Conservation (phyloP, 2,113 vertebrate genomes). For the Lonchura striata region DNA sequence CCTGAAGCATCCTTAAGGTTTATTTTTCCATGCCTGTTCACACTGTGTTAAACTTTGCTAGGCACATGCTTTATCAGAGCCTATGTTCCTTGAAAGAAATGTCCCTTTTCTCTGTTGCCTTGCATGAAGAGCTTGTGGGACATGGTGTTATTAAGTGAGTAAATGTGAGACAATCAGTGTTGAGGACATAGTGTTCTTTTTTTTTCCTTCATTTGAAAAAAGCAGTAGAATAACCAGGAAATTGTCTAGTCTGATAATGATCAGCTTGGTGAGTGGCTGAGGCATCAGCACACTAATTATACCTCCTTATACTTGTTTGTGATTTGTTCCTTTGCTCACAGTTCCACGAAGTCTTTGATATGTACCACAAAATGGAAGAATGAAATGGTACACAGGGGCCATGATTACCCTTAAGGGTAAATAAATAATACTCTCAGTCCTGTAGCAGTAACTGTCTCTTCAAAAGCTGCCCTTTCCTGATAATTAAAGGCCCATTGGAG, state of each 20-base stretch:
- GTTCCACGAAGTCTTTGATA: neutral
- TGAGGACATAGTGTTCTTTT: neutral
- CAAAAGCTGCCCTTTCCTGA: neutral
- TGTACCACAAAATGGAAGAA: neutral
- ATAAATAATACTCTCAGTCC: slow-evolving; percentile 56
- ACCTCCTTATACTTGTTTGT: neutral
- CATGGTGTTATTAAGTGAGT: neutral
- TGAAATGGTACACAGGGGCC: neutral
- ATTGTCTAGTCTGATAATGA: neutral
- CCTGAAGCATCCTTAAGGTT: neutral
- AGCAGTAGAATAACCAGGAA: neutral
- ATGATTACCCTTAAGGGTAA: slow-evolving; percentile 50
- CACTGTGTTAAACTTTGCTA: neutral
- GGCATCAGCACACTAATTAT: neutral
- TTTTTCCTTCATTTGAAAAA: neutral
- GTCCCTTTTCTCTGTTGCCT: neutral
- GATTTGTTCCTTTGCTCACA: neutral
- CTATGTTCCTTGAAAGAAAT: neutral
- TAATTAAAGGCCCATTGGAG: neutral
- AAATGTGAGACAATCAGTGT: neutral
- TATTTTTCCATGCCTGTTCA: neutral
- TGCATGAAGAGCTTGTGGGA: neutral
- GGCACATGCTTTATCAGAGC: neutral
- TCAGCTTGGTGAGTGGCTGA: neutral
- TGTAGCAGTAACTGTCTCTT: slow-evolving; percentile 48